These are phyloP conservation scores for Anolis apletophallus DNA, from an alignment of 2,797 vertebrate genomes.

Conservation along the genomic window DNA sequence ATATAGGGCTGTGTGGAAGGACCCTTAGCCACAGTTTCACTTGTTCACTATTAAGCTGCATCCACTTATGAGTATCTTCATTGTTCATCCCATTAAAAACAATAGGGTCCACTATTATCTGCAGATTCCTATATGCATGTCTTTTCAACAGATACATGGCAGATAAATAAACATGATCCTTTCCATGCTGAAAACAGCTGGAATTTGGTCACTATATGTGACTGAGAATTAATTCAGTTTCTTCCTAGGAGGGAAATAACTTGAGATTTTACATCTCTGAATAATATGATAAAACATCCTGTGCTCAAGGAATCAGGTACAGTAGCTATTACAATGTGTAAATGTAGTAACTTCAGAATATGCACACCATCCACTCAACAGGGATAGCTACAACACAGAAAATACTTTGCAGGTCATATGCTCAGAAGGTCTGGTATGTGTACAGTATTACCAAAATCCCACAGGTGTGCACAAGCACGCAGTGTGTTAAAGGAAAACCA, in stretches of 20 bases:
- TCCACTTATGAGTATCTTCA: too few relatives aligned
- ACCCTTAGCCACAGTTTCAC: too few relatives aligned
- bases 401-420: conserved; percentile 17
- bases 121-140: too few relatives aligned
- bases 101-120: too few relatives aligned
- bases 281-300: not conserved
- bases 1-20: too few relatives aligned
- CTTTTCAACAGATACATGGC: too few relatives aligned
- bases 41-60: too few relatives aligned
- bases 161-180: too few relatives aligned
- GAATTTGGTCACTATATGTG: too few relatives aligned
- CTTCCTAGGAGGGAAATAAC: not conserved
- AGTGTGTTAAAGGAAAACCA: conserved; percentile 61
- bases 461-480: conserved; percentile 54
- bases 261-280: not conserved
- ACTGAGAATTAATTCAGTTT: too few relatives aligned
- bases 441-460: conserved; percentile 49
- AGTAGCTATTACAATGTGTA: conserved; percentile 14
- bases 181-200: too few relatives aligned
- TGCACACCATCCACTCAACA: conserved; percentile 27
- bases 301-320: not conserved
- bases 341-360: conserved; percentile 21
- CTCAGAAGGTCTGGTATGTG: conserved; percentile 40
- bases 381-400: conserved; percentile 33
- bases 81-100: too few relatives aligned